phyloP scores from a whole-genome alignment of 2,888 invertebrate species.

The Mesoligia furuncula region DNA sequence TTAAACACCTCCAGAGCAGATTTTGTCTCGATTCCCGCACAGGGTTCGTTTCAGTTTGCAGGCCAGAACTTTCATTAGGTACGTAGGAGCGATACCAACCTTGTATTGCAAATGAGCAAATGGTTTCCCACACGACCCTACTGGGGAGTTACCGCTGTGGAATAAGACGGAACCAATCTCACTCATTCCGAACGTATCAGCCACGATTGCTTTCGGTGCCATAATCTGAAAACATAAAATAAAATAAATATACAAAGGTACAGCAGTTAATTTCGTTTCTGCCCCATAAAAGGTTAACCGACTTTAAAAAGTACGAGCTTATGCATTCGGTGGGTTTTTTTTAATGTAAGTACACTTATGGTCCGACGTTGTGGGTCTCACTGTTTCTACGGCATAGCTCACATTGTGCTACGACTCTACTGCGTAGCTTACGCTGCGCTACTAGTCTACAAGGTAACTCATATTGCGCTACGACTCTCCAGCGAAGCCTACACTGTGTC shows the following conservation, averaged over 20 bases:
- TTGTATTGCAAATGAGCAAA: slow-evolving; percentile 52
- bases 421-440: no score
- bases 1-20: not conserved
- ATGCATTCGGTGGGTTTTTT: no score
- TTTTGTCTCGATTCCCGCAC: not conserved
- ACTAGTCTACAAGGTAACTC: no score
- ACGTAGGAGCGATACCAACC: slow-evolving; percentile 34
- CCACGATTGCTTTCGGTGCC: slow-evolving; percentile 44
- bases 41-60: not conserved
- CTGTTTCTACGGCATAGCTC: no score
- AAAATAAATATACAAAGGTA: not conserved
- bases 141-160: slow-evolving; percentile 13
- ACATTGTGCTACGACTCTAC: no score
- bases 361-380: no score
- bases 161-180: slow-evolving; percentile 43
- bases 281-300: no score
- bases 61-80: not conserved
- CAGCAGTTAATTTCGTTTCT: not conserved
- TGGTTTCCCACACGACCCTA: slow-evolving; percentile 48
- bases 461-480: no score
- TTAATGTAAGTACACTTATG: no score
- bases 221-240: slow-evolving; percentile 37
- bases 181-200: slow-evolving; percentile 48
- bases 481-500: no score
- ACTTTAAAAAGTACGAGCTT: no score